A percentile compares a stretch with the other conserved stretches of the same genome.
Evolutionary conservation across 1,140 invertebrate species (phyloP).

Genomic region (Ceratosolen solmsi): DNA sequence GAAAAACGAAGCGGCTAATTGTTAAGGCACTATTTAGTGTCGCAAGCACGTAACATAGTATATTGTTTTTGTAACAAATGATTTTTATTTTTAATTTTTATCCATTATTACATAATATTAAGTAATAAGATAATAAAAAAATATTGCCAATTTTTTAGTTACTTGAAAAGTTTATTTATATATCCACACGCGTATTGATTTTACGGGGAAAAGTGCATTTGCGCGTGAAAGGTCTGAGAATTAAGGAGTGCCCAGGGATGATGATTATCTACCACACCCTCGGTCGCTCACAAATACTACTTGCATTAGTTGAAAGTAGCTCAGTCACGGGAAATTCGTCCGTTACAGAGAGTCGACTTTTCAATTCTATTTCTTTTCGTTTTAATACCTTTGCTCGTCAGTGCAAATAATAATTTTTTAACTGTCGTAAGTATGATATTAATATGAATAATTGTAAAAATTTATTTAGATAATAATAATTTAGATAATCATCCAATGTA

Average conservation of each 20-base stretch:
- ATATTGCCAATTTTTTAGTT: slow-evolving; percentile 29
- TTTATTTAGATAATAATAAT: no score
- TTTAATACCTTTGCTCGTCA: neutral
- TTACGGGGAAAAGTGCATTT: slow-evolving; percentile 16
- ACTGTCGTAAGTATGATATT: slow-evolving; percentile 17
- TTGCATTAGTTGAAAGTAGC: neutral
- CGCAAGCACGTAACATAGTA: slow-evolving; percentile 56
- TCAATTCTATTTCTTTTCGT: no score
- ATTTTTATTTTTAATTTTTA: slow-evolving; percentile 62
- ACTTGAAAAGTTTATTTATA: neutral
- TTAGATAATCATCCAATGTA: no score
- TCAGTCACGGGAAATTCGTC: slow-evolving; percentile 4
- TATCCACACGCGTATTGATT: slow-evolving; percentile 25
- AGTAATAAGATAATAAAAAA: slow-evolving; percentile 63
- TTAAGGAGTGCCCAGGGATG: slow-evolving; percentile 25
- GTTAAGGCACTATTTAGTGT: slow-evolving; percentile 51
- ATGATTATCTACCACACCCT: slow-evolving; percentile 47
- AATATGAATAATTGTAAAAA: no score
- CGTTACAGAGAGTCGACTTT: neutral
- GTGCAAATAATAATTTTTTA: neutral
- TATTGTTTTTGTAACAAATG: slow-evolving; percentile 62
- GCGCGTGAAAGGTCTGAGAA: slow-evolving; percentile 7
- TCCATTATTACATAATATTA: slow-evolving; percentile 57
- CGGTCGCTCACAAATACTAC: neutral
- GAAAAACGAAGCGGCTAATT: slow-evolving; percentile 40